Percentiles rank a stretch among this genome's conserved stretches.
Evolutionary conservation across 2,888 invertebrate species (phyloP).

Genomic region (Drosophila paranaensis): DNA sequence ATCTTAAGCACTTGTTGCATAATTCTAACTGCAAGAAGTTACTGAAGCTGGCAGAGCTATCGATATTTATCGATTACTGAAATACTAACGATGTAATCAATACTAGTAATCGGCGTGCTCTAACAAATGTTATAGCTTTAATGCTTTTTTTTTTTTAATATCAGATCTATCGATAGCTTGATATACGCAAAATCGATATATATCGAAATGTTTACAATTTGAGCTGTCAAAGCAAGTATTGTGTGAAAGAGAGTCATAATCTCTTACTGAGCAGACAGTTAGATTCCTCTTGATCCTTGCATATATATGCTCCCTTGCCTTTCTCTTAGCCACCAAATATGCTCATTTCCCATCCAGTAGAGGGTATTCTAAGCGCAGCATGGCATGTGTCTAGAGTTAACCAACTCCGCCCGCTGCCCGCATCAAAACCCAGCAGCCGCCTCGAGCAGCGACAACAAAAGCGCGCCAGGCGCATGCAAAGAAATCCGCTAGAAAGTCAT

Average conservation of each 20-base stretch:
- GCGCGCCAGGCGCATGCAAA: constrained; percentile 73
- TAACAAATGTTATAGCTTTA: background rate
- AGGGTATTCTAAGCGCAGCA: constrained; percentile 35
- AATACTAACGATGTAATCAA: background rate
- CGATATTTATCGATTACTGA: background rate
- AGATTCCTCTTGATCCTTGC: background rate
- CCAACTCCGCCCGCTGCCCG: constrained; percentile 3
- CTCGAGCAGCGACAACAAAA: constrained; percentile 58
- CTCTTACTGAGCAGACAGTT: too few relatives aligned
- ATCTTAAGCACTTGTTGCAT: background rate
- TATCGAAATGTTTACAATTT: too few relatives aligned
- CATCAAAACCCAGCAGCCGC: constrained; percentile 18
- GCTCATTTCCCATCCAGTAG: background rate
- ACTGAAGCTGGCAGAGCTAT: background rate
- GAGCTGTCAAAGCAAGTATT: too few relatives aligned
- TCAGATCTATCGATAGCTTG: too few relatives aligned
- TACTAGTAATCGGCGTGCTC: background rate
- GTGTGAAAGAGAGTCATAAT: too few relatives aligned
- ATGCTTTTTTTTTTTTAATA: too few relatives aligned
- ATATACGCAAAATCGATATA: too few relatives aligned
- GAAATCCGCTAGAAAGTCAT: constrained; percentile 82
- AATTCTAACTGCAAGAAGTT: background rate
- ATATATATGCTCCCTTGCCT: too few relatives aligned
- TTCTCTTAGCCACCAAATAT: background rate
- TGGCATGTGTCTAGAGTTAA: constrained; percentile 37